Evolutionary conservation across 2,113 vertebrate genomes (phyloP).

Genomic region (Gymnogyps californianus): DNA sequence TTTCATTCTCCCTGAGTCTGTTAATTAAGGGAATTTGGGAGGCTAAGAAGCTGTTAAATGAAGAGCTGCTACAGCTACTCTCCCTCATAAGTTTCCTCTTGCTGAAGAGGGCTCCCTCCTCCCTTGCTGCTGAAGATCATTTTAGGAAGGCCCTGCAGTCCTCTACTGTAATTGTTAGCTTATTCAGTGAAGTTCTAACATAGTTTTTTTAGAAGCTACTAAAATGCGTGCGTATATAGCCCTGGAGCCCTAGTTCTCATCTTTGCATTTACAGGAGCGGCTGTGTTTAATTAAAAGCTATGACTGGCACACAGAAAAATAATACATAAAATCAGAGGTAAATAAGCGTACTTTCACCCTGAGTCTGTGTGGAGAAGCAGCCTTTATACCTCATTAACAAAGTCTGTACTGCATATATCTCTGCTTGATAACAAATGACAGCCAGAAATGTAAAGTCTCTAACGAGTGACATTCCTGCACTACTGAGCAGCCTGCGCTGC

Average conservation of each 20-base stretch:
- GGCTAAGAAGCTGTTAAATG: not conserved
- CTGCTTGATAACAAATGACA: not conserved
- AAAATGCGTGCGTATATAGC: not conserved
- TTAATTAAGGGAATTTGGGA: not conserved
- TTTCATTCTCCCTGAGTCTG: not conserved
- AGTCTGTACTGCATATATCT: not conserved
- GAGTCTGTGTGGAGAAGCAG: not conserved
- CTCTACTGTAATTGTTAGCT: not conserved
- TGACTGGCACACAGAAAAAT: not conserved
- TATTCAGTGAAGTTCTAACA: not conserved
- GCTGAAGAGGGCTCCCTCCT: not conserved
- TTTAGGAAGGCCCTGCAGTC: not conserved
- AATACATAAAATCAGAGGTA: not conserved
- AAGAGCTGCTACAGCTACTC: not conserved
- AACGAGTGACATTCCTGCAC: not conserved
- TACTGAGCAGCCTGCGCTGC: not conserved
- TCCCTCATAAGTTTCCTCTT: not conserved
- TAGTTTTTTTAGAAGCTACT: not conserved
- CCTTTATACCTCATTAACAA: not conserved
- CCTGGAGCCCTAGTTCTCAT: not conserved
- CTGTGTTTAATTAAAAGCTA: constrained; percentile 7
- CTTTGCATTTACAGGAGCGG: not conserved
- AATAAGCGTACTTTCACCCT: not conserved
- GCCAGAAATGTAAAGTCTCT: not conserved
- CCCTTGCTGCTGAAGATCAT: not conserved